phyloP scores from a whole-genome alignment of 2,888 invertebrate species.

The Agriotes lineatus region DNA sequence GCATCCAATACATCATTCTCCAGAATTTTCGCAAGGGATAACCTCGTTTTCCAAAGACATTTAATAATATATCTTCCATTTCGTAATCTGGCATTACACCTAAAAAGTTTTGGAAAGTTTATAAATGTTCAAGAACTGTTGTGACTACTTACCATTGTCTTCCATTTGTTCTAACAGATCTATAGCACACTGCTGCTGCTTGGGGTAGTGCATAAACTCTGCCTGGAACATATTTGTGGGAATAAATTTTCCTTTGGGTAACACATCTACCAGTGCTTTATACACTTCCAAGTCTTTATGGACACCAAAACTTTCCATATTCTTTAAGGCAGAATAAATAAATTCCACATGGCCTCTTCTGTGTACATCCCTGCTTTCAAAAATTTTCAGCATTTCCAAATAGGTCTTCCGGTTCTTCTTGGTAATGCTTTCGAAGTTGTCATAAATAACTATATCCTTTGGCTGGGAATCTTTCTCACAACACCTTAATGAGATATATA shows the following conservation, averaged over 20 bases:
- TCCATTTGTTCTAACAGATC: conserved; percentile 96
- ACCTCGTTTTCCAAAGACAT: conserved; percentile 86
- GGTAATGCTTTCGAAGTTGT: conserved; percentile 68
- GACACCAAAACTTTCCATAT: conserved; percentile 92
- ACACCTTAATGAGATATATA: conserved; percentile 5
- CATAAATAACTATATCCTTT: conserved; percentile 58
- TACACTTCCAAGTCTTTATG: conserved; percentile 89
- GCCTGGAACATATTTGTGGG: conserved; percentile 86
- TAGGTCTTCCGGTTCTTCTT: conserved; percentile 77
- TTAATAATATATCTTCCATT: conserved; percentile 84
- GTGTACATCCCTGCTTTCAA: conserved; percentile 75
- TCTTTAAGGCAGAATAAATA: conserved; percentile 88
- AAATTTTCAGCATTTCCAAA: conserved; percentile 81
- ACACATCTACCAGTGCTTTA: conserved; percentile 84
- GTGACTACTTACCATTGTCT: conserved; percentile 75
- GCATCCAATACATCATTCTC: conserved; percentile 92
- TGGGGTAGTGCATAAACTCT: conserved; percentile 94
- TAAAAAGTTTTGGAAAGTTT: conserved; percentile 59
- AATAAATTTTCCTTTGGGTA: conserved; percentile 91
- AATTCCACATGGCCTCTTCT: conserved; percentile 94
- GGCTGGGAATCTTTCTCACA: background rate
- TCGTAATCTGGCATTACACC: conserved; percentile 93
- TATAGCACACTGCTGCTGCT: conserved; percentile 95
- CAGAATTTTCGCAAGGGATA: conserved; percentile 80
- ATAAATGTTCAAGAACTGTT: background rate